A percentile compares a stretch with the other conserved stretches of the same genome.
Evolutionary conservation across 2,888 invertebrate species (phyloP).

Genomic region (Phymatocera aterrima): DNA sequence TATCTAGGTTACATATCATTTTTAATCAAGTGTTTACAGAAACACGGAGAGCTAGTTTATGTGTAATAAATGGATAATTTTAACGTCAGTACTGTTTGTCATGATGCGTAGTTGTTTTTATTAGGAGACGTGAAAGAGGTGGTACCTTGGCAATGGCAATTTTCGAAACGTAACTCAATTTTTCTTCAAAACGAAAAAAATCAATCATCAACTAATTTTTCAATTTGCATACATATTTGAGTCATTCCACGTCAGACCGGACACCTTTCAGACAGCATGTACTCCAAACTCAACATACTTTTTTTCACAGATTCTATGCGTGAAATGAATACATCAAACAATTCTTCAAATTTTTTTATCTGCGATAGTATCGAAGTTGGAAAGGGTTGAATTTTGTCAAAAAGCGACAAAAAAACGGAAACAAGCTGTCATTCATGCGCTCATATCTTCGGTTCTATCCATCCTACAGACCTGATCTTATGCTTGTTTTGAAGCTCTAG

Average conservation of each 20-base stretch:
- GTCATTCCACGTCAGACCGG: no score
- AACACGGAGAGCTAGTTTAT: conserved; percentile 53
- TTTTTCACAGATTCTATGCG: conserved; percentile 5
- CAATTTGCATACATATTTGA: background rate
- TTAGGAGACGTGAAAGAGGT: conserved; percentile 53
- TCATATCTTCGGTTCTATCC: no score
- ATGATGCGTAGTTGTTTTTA: conserved; percentile 55
- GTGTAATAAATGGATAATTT: conserved; percentile 53
- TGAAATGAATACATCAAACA: background rate
- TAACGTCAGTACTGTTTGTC: conserved; percentile 70
- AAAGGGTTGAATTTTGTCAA: background rate
- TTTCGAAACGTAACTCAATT: conserved; percentile 49
- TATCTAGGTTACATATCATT: conserved; percentile 46
- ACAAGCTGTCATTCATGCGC: background rate
- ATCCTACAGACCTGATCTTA: no score
- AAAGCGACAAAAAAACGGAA: background rate
- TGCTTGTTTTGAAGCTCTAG: no score
- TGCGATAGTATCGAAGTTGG: background rate
- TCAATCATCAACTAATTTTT: no score
- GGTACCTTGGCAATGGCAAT: conserved; percentile 68
- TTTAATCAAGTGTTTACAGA: conserved; percentile 66
- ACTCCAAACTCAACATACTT: no score
- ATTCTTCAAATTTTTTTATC: background rate
- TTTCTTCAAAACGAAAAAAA: no score
- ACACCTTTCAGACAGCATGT: no score